These are phyloP conservation scores for Protonemura montana DNA, from an alignment of 2,888 invertebrate species.

Conservation along the genomic window DNA sequence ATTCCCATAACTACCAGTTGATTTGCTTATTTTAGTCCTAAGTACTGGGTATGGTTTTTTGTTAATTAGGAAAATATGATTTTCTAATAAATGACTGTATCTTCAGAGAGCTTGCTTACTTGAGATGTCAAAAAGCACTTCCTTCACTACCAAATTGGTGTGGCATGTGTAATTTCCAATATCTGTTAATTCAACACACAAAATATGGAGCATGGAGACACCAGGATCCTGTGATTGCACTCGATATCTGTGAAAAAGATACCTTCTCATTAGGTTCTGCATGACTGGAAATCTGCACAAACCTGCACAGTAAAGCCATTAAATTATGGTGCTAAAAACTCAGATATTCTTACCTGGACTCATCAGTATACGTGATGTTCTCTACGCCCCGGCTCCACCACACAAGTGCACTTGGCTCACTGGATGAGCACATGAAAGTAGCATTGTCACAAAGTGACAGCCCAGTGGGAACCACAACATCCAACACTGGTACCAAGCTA, in stretches of 20 bases:
- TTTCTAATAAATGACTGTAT: too few relatives aligned
- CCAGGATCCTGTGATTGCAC: background rate
- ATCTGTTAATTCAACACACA: slow-evolving; percentile 65
- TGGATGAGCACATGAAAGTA: slow-evolving; percentile 64
- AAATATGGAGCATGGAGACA: slow-evolving; percentile 61
- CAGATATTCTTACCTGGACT: slow-evolving; percentile 58
- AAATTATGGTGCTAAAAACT: slow-evolving; percentile 48
- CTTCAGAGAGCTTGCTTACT: too few relatives aligned
- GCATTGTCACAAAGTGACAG: slow-evolving; percentile 49
- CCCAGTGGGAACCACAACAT: slow-evolving; percentile 32
- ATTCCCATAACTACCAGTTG: too few relatives aligned
- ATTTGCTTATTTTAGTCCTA: too few relatives aligned
- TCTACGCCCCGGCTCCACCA: slow-evolving; percentile 68
- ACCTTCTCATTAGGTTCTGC: slow-evolving; percentile 3
- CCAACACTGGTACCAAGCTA: slow-evolving; percentile 39
- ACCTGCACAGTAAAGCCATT: background rate
- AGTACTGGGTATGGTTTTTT: too few relatives aligned
- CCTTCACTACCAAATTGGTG: slow-evolving; percentile 58
- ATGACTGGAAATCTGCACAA: too few relatives aligned
- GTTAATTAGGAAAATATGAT: too few relatives aligned
- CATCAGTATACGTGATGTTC: slow-evolving; percentile 62
- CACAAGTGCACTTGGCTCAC: slow-evolving; percentile 61
- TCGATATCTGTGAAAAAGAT: background rate
- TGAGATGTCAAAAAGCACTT: slow-evolving; percentile 56
- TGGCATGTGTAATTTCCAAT: slow-evolving; percentile 69